Evolutionary conservation across 2,888 invertebrate species (phyloP), one percentile per base, ranked within the genome.

Genomic region (Junonia oenone): DNA sequence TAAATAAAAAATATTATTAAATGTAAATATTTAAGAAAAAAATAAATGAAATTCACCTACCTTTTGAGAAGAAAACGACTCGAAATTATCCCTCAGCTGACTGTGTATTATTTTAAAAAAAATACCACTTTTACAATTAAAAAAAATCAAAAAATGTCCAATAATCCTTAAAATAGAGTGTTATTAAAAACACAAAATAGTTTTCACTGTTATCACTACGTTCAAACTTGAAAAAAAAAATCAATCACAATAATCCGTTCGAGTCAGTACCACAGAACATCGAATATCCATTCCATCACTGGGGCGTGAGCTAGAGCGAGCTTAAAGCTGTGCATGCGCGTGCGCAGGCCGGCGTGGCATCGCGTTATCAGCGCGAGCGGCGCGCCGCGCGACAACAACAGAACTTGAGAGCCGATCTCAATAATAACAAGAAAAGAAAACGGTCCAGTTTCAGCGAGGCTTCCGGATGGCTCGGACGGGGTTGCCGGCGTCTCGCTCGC

Each of bases 341-440:
- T 81, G 88, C 83, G 78, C 88, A 76, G 83, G 73, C 73, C 82
- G 80, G 80, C 80, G 83, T 75, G 78, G 86, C 89, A 84, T 88
- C 87, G 85, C 87, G 88, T 90, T 90, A 90, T 90, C 90, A 89
- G 83, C 85, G 83, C 83, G 78, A 79, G 82, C 81, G 81, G 80
- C 79, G 81, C 83, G 80, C 83, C 79, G 83, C 81, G 81, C 87
- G 86, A 88, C 88, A 87, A 89, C 89, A 89, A 89, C 89, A 89
- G 88, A 88, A 83, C 88, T 85, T 86, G 83, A 85, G 86, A 83
- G 79, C 76, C 87, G 86, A 86, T 87, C 89, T 88, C 87, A 89
- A 89, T 89, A 89, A 88, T 84, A 89, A 90, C 89, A 90, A 89
- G 89, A 89, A 90, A 90, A 90, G 89, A 90, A 90, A 89, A 90